These are phyloP conservation scores for Paramormyrops hopkinsi DNA, from an alignment of 2,797 vertebrate species.

Conservation along the genomic window DNA sequence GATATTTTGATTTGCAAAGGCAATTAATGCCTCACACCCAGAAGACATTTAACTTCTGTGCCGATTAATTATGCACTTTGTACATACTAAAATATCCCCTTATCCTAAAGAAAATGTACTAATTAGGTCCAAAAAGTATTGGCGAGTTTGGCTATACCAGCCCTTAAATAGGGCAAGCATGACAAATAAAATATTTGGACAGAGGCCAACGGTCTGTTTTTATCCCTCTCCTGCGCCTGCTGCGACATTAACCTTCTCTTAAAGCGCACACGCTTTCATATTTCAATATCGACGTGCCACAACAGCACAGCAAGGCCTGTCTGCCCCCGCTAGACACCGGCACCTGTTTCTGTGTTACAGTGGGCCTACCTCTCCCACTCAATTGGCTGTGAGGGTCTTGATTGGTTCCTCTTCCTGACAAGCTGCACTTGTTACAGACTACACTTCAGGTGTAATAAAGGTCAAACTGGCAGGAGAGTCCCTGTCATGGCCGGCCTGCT, in stretches of 20 bases:
- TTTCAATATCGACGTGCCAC: slow-evolving; percentile 56
- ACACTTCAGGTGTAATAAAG: slow-evolving; percentile 56
- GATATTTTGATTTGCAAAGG: slow-evolving; percentile 61
- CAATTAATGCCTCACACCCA: slow-evolving; percentile 61
- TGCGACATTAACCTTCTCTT: slow-evolving; percentile 38
- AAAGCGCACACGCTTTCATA: slow-evolving; percentile 46
- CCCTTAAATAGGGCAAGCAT: slow-evolving; percentile 54
- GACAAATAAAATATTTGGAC: slow-evolving; percentile 52
- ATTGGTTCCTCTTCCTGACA: slow-evolving; percentile 41
- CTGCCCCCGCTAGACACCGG: slow-evolving; percentile 53
- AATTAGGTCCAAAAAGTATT: slow-evolving; percentile 51
- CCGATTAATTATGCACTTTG: slow-evolving; percentile 71
- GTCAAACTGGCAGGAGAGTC: slow-evolving; percentile 45
- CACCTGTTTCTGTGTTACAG: slow-evolving; percentile 18
- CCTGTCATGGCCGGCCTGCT: slow-evolving; percentile 29
- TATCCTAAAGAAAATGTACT: slow-evolving; percentile 53
- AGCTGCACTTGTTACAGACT: slow-evolving; percentile 45
- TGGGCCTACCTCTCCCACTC: slow-evolving; percentile 40
- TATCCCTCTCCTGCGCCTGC: slow-evolving; percentile 27
- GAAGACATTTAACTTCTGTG: slow-evolving; percentile 63
- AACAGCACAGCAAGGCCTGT: slow-evolving; percentile 47
- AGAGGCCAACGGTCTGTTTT: slow-evolving; percentile 48
- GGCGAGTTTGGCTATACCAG: slow-evolving; percentile 47
- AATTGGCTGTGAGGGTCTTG: slow-evolving; percentile 38
- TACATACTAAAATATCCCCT: slow-evolving; percentile 62